Percentiles rank a stretch among this genome's conserved stretches.
These are phyloP conservation scores for Lamellibrachia satsuma DNA, from an alignment of 2,888 invertebrate species.

Conservation along the genomic window DNA sequence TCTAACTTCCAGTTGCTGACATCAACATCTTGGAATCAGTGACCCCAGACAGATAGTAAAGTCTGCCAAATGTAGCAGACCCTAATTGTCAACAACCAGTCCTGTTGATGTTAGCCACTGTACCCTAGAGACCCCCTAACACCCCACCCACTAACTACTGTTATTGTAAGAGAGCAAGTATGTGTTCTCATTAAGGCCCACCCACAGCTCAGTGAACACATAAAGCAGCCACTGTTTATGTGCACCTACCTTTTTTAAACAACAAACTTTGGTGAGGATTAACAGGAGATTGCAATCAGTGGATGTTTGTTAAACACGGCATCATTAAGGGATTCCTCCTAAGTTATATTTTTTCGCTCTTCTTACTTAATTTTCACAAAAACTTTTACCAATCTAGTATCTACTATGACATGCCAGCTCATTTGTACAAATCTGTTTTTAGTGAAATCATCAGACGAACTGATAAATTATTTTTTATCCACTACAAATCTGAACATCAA, in stretches of 20 bases:
- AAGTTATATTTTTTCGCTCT: too few relatives aligned
- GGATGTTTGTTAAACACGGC: constrained; percentile 3
- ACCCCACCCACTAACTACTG: not conserved
- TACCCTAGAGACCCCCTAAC: not conserved
- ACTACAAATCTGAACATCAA: too few relatives aligned
- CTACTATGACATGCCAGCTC: too few relatives aligned
- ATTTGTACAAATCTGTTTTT: too few relatives aligned
- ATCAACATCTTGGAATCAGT: not conserved
- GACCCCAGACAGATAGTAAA: constrained; percentile 2
- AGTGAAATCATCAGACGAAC: too few relatives aligned
- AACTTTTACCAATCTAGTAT: too few relatives aligned
- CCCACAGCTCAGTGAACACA: not conserved
- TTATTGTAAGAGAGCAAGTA: not conserved
- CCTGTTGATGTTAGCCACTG: not conserved
- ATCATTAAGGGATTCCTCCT: not conserved
- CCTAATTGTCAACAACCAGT: constrained; percentile 5
- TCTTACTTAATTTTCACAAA: too few relatives aligned
- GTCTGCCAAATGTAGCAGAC: not conserved
- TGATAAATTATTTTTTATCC: too few relatives aligned
- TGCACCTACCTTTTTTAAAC: not conserved
- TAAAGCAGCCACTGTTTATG: not conserved
- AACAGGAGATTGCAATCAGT: not conserved
- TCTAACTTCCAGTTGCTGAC: not conserved
- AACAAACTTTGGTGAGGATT: not conserved
- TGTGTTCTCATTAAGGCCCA: not conserved